Evolutionary conservation across 2,797 vertebrate species (phyloP), one percentile per base, ranked within the genome.

Genomic region (Cephalopachus bancanus): DNA sequence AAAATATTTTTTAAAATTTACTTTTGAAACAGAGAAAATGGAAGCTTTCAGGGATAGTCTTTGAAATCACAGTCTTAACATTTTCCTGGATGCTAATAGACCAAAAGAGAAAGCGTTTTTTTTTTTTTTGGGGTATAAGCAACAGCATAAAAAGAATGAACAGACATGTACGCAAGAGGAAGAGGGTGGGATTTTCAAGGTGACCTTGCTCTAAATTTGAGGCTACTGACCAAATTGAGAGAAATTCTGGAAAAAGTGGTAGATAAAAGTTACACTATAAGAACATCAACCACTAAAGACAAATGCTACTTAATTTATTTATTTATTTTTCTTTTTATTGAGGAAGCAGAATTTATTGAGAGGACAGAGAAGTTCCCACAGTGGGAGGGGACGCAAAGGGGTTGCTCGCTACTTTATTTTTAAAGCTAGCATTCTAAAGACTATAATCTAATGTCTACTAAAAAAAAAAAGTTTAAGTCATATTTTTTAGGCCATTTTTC

Each of bases 201-300:
- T 65, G n/a, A 85, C 44, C 69, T 89, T 94, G n/a, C 65, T 86
- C 30, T 83, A 85, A 94, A 89, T 89, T 62, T 59, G 33, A 94
- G 57, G 49, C 57, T 89, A 89, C 20, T 81, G 16, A 75, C 62
- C 37, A 93, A 85, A 75, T 7, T 65, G 67, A 91, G 15, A 88
- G 57, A 88, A 89, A 88, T 72, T 90, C 53, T 83, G 16, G 67
- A 75, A 89, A 80, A 67, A 60, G 67, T 44, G 8, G 65, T 55
- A 65, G 30, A 79, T 4, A 79, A 15, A 74, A 92, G 53, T 84
- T 90, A 93, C 16, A 86, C 30, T 64, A 44, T n/a, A 12, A 95
- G 83, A 91, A 76, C 28, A 75, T 51, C 24, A 94, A 65, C 1
- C 20, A 93, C 75, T 72, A 81, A 90, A 90, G 69, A 76, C 53